Percentiles rank a stretch among this genome's conserved stretches.
Evolutionary conservation across 2,797 vertebrate genomes (phyloP).

Genomic region (Chelmon rostratus): DNA sequence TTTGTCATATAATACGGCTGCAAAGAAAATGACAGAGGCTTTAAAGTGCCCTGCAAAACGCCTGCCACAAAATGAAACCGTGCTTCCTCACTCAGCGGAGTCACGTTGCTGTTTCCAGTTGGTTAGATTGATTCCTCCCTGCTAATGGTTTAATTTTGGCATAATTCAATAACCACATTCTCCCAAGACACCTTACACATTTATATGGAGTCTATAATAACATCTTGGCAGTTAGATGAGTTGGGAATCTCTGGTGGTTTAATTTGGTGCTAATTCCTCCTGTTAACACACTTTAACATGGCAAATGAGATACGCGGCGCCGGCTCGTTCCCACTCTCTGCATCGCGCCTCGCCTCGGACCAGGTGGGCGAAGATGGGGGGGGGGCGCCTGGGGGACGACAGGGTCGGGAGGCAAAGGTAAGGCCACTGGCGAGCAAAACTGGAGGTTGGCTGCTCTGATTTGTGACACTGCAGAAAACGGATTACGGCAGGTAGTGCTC

Average conservation of each 20-base stretch:
- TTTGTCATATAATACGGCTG: constrained; percentile 34
- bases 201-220: constrained; percentile 80
- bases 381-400: not conserved
- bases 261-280: constrained; percentile 80
- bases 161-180: constrained; percentile 82
- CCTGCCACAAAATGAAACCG: constrained; percentile 40
- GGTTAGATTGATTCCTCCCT: constrained; percentile 76
- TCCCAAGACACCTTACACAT: constrained; percentile 80
- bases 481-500: not conserved
- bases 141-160: constrained; percentile 83
- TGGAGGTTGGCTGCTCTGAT: constrained; percentile 20
- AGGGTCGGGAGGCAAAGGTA: not conserved
- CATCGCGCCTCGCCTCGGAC: constrained; percentile 13
- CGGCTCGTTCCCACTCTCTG: constrained; percentile 42
- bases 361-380: constrained; percentile 5
- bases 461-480: constrained; percentile 18
- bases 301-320: constrained; percentile 67
- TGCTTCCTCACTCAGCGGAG: constrained; percentile 17
- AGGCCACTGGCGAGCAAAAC: not conserved
- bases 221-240: constrained; percentile 78
- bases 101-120: constrained; percentile 51
- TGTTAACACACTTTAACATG: constrained; percentile 80
- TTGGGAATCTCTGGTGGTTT: constrained; percentile 76
- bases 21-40: constrained; percentile 18
- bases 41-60: constrained; percentile 52